Conservation (phyloP, 1,140 invertebrate genomes). For the Lutraria rhynchaena region DNA sequence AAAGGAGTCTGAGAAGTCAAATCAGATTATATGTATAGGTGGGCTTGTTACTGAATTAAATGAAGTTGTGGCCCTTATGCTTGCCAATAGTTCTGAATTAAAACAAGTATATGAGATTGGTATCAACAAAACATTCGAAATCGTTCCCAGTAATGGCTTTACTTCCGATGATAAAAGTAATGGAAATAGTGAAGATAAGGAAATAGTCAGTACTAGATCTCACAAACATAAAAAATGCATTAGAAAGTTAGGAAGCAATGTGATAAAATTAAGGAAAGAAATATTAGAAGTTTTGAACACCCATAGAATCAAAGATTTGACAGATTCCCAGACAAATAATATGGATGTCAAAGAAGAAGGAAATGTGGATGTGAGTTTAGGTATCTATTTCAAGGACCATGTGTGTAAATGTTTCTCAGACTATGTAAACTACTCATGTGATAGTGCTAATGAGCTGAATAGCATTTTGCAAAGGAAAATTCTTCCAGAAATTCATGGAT, state of each 20-base stretch:
- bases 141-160: background rate
- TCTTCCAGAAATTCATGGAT: conserved; percentile 30
- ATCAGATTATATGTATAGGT: conserved; percentile 20
- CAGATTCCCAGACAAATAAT: background rate
- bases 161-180: conserved; percentile 4
- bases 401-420: conserved; percentile 48
- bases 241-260: conserved; percentile 45
- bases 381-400: conserved; percentile 25
- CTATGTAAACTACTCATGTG: conserved; percentile 53
- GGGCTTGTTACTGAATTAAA: conserved; percentile 51
- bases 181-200: background rate
- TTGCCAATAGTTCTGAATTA: conserved; percentile 20
- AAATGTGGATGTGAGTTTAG: conserved; percentile 17
- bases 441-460: conserved; percentile 46
- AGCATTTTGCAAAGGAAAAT: conserved; percentile 27
- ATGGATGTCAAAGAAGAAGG: conserved; percentile 17
- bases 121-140: background rate
- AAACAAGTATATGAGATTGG: conserved; percentile 19
- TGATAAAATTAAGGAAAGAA: conserved; percentile 34
- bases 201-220: background rate
- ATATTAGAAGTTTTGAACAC: conserved; percentile 31
- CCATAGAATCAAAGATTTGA: conserved; percentile 5
- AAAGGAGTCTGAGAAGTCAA: background rate
- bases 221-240: conserved; percentile 4
- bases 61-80: conserved; percentile 45